These are phyloP conservation scores for Dioctria linearis DNA, from an alignment of 2,888 invertebrate species.

Conservation along the genomic window DNA sequence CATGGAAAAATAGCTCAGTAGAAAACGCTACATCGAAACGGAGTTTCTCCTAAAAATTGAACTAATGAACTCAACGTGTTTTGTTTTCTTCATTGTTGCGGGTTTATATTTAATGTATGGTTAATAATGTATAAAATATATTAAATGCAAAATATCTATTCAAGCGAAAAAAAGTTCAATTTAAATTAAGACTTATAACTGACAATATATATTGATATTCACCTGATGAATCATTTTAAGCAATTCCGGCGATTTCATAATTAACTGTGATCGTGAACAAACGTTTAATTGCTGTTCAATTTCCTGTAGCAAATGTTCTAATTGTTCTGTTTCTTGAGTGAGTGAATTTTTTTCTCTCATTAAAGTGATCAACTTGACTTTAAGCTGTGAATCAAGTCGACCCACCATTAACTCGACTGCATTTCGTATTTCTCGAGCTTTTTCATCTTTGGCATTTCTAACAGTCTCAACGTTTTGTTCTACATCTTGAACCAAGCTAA, in stretches of 20 bases:
- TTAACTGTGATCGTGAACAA: conserved; percentile 86
- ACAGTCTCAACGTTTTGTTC: conserved; percentile 93
- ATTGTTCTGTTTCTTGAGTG: conserved; percentile 90
- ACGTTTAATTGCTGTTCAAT: conserved; percentile 85
- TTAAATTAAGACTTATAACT: background rate
- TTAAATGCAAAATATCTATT: too few species aligned
- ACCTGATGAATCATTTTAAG: conserved; percentile 88
- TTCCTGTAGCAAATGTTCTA: conserved; percentile 88
- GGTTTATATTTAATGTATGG: too few species aligned
- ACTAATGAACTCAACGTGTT: too few species aligned
- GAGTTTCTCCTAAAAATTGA: too few species aligned
- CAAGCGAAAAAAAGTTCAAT: too few species aligned
- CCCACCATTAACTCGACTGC: conserved; percentile 95
- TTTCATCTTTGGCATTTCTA: conserved; percentile 91
- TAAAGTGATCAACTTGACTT: conserved; percentile 87
- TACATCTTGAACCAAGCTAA: conserved; percentile 91
- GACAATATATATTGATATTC: background rate
- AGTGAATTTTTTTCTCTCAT: conserved; percentile 91
- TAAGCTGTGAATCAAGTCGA: conserved; percentile 89
- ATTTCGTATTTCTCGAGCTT: conserved; percentile 92
- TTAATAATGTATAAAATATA: too few species aligned
- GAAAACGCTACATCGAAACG: too few species aligned
- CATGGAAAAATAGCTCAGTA: too few species aligned
- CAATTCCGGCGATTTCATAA: conserved; percentile 84
- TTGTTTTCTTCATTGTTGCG: too few species aligned